A percentile compares a stretch with the other conserved stretches of the same genome.
Evolutionary conservation across 2,888 invertebrate genomes (phyloP).

Genomic region (Oligia fasciuncula): DNA sequence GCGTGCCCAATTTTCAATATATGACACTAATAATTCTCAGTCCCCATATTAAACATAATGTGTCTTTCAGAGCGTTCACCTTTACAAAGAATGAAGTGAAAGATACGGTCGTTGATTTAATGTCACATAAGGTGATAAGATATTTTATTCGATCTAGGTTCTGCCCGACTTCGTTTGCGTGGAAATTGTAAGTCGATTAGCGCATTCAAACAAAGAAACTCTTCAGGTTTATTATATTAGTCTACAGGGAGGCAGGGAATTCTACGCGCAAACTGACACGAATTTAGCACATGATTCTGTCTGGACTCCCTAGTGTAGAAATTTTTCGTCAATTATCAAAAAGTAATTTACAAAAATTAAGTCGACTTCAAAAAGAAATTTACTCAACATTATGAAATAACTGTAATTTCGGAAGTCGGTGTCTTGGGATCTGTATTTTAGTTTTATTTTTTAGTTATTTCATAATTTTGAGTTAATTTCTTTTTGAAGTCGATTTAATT

Average conservation of each 20-base stretch:
- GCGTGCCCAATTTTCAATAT: conserved; percentile 60
- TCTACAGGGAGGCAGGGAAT: not conserved
- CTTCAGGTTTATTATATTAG: not conserved
- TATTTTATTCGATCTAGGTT: not conserved
- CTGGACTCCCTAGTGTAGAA: no score
- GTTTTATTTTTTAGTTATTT: no score
- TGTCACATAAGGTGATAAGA: not conserved
- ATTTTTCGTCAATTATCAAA: no score
- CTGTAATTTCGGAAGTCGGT: no score
- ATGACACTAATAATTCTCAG: conserved; percentile 55
- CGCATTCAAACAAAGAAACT: not conserved
- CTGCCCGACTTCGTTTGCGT: not conserved
- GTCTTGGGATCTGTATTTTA: no score
- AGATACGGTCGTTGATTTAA: conserved; percentile 6
- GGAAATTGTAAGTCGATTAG: not conserved
- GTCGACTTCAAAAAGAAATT: no score
- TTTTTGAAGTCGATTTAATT: no score
- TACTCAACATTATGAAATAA: no score
- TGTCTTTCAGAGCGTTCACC: conserved; percentile 22
- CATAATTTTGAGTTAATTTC: no score
- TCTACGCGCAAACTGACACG: no score
- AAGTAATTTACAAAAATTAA: no score
- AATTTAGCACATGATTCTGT: no score
- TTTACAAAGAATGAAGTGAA: conserved; percentile 33
- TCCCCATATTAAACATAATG: conserved; percentile 19